Evolutionary conservation across 1,140 invertebrate species (phyloP).

Genomic region (Trissolcus basalis): DNA sequence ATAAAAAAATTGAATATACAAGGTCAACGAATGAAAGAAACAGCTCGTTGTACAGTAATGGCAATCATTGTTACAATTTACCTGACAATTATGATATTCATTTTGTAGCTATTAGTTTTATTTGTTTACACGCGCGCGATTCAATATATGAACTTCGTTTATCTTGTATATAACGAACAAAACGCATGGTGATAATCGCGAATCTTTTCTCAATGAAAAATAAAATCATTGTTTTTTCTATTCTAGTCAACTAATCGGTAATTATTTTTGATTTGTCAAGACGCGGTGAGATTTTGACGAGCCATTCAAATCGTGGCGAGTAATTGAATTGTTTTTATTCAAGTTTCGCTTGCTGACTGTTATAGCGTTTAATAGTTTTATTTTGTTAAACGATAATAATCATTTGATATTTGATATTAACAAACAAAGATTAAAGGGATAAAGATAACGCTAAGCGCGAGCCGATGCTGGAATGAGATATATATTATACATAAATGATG

Average conservation of each 20-base stretch:
- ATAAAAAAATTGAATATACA: conserved; percentile 17
- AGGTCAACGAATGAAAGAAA: conserved; percentile 36
- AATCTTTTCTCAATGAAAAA: conserved; percentile 1
- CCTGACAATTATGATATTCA: conserved; percentile 21
- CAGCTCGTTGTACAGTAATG: conserved; percentile 19
- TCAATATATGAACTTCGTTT: conserved; percentile 28
- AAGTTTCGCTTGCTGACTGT: conserved; percentile 73
- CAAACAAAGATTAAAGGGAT: conserved; percentile 15
- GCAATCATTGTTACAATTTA: conserved; percentile 34
- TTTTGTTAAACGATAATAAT: conserved; percentile 69
- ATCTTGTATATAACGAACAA: conserved; percentile 51
- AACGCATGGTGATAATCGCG: conserved; percentile 27
- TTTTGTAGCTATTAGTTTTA: conserved; percentile 22
- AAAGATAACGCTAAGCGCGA: conserved; percentile 30
- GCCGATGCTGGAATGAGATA: conserved; percentile 42
- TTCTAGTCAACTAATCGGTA: conserved; percentile 37
- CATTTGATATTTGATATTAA: conserved; percentile 56
- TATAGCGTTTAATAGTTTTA: conserved; percentile 75
- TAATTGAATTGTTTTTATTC: conserved; percentile 61
- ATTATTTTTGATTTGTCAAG: conserved; percentile 14
- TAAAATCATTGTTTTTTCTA: conserved; percentile 25
- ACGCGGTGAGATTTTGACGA: conserved; percentile 27
- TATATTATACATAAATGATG: conserved; percentile 56
- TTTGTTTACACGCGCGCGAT: conserved; percentile 11
- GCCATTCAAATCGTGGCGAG: conserved; percentile 18